phyloP scores from a whole-genome alignment of 1,140 invertebrate species.

The Pectinophora gossypiella region DNA sequence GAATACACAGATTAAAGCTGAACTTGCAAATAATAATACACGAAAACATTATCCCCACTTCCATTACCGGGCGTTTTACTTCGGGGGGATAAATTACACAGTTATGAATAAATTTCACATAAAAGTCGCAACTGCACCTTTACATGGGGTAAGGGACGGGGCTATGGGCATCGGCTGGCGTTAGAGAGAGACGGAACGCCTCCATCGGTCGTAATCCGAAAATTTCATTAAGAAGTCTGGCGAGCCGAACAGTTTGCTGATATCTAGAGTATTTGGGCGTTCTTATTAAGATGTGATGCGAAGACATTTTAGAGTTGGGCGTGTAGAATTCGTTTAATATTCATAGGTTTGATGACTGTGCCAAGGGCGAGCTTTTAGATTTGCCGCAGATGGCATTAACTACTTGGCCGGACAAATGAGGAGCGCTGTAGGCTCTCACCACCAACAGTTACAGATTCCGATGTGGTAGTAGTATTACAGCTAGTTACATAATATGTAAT shows the following conservation, averaged over 20 bases:
- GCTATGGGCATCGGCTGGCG: constrained; percentile 22
- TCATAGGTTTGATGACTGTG: too few species aligned
- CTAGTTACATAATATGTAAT: too few species aligned
- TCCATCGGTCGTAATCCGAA: constrained; percentile 70
- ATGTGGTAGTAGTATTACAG: too few species aligned
- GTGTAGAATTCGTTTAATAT: too few species aligned
- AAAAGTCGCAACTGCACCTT: constrained; percentile 68
- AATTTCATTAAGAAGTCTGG: constrained; percentile 72
- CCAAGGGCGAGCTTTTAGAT: too few species aligned
- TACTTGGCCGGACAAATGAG: too few species aligned
- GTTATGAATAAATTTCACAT: constrained; percentile 75
- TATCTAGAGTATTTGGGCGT: constrained; percentile 65
- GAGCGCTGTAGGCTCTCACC: too few species aligned
- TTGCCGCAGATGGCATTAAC: too few species aligned
- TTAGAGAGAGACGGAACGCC: constrained; percentile 31
- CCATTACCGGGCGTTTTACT: constrained; percentile 66
- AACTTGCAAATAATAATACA: constrained; percentile 58
- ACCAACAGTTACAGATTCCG: too few species aligned
- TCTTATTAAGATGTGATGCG: constrained; percentile 58
- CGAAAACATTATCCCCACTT: constrained; percentile 54
- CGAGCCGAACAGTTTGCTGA: constrained; percentile 63
- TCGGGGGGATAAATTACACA: constrained; percentile 65
- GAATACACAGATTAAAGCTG: constrained; percentile 43
- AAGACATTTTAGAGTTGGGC: constrained; percentile 48
- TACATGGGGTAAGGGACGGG: constrained; percentile 42